phyloP scores from a whole-genome alignment of 2,888 invertebrate species.

The Agrenia bidenticulata region DNA sequence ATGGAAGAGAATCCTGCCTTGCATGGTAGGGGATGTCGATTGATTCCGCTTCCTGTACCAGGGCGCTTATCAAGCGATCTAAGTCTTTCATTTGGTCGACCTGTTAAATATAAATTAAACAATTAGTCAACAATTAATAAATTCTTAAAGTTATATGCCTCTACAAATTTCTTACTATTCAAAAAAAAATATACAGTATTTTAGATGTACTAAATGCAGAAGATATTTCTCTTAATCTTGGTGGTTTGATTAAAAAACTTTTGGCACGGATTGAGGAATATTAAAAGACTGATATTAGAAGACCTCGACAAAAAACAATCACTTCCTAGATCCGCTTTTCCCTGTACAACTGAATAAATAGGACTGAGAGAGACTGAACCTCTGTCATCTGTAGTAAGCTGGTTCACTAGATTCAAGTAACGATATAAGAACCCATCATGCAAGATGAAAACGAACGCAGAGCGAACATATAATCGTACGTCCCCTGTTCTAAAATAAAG shows the following conservation, averaged over 20 bases:
- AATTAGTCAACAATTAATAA: not conserved
- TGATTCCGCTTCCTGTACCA: conserved; percentile 51
- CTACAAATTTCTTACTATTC: too few species aligned
- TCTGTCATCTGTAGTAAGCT: too few species aligned
- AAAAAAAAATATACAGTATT: too few species aligned
- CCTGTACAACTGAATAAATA: not conserved
- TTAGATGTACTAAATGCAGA: too few species aligned
- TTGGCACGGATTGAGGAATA: not conserved
- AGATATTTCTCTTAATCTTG: not conserved
- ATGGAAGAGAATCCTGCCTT: conserved; percentile 85
- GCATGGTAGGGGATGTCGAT: conserved; percentile 76
- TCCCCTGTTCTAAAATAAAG: conserved; percentile 10
- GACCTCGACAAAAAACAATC: conserved; percentile 1
- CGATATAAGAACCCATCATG: too few species aligned
- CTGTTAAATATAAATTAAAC: conserved; percentile 20
- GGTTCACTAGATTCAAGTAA: too few species aligned
- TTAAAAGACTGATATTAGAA: not conserved
- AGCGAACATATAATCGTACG: not conserved
- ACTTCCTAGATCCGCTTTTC: conserved; percentile 9
- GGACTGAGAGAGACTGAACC: too few species aligned
- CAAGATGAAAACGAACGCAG: conserved; percentile 3
- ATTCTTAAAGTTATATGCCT: too few species aligned
- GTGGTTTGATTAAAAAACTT: not conserved
- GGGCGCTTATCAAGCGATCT: conserved; percentile 49
- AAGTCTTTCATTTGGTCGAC: conserved; percentile 53